Evolutionary conservation across 2,113 vertebrate species (phyloP).

Genomic region (Odontesthes bonariensis): DNA sequence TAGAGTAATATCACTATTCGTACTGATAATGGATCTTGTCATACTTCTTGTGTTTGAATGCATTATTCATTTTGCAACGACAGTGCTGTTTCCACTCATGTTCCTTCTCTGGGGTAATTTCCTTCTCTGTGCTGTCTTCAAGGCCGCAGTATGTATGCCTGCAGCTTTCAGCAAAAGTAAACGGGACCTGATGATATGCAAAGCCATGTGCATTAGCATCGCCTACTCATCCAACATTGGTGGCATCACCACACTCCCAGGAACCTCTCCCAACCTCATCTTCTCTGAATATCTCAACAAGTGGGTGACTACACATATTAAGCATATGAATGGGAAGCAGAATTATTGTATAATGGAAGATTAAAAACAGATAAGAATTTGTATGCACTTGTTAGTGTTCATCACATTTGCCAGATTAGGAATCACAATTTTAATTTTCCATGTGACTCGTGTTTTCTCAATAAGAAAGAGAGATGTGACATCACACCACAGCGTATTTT

Average conservation of each 20-base stretch:
- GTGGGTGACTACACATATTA: constrained; percentile 78
- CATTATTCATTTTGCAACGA: background rate
- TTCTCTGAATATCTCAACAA: constrained; percentile 89
- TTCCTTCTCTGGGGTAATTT: background rate
- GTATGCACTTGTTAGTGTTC: too few relatives aligned
- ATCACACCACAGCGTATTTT: too few relatives aligned
- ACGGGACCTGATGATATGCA: constrained; percentile 87
- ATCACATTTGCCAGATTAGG: too few relatives aligned
- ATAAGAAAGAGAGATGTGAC: background rate
- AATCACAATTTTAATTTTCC: background rate
- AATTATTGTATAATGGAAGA: background rate
- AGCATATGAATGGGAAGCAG: too few relatives aligned
- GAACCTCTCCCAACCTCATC: constrained; percentile 94
- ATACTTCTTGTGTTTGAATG: background rate
- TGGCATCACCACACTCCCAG: constrained; percentile 90
- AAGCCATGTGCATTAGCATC: constrained; percentile 89
- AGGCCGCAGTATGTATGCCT: background rate
- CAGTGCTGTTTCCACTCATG: fast-evolving
- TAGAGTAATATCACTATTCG: background rate
- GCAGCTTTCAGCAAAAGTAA: constrained; percentile 40
- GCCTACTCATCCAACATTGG: constrained; percentile 93
- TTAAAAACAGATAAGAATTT: background rate
- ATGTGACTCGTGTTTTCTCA: background rate
- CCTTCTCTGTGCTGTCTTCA: background rate
- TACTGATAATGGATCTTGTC: too few relatives aligned